Conservation (phyloP, 2,797 vertebrate genomes). For the Siniperca undulata region DNA sequence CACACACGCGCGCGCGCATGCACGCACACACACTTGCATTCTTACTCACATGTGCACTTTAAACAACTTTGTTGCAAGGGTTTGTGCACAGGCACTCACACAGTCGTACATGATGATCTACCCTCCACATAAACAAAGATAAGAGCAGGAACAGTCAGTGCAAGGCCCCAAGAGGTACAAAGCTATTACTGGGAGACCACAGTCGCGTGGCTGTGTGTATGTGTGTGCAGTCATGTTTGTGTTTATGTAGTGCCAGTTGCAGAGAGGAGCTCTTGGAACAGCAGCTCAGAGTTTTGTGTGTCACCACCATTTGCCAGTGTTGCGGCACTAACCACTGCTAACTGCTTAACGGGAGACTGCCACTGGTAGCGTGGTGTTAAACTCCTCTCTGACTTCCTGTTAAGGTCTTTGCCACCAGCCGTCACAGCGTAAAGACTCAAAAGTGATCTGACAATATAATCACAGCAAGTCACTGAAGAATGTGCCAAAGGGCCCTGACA, state of each 20-base stretch:
- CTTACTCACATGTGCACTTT: slow-evolving; percentile 66
- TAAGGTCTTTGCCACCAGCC: slow-evolving; percentile 61
- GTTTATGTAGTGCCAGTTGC: slow-evolving; percentile 55
- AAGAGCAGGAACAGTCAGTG: slow-evolving; percentile 86
- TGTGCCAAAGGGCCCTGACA: slow-evolving; percentile 74
- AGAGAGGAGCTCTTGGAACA: slow-evolving; percentile 36
- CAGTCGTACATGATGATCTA: slow-evolving; percentile 84
- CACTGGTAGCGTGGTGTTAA: slow-evolving; percentile 64
- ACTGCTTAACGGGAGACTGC: slow-evolving; percentile 41
- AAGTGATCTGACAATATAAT: slow-evolving; percentile 61
- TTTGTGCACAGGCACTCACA: slow-evolving; percentile 55
- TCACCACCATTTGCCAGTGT: slow-evolving; percentile 38
- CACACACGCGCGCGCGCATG: too few relatives aligned
- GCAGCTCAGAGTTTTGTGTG: slow-evolving; percentile 37
- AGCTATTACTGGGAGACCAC: slow-evolving; percentile 86
- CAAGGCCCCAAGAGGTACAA: slow-evolving; percentile 81
- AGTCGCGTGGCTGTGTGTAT: slow-evolving; percentile 77
- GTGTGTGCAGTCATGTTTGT: slow-evolving; percentile 45
- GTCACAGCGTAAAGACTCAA: slow-evolving; percentile 25
- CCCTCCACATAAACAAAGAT: slow-evolving; percentile 94
- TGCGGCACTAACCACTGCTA: slow-evolving; percentile 42
- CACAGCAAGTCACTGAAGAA: slow-evolving; percentile 65
- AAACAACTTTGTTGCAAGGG: slow-evolving; percentile 63
- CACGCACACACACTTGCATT: slow-evolving; percentile 42
- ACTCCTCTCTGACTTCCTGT: slow-evolving; percentile 59